Percentiles rank a stretch among this genome's conserved stretches.
Conservation (phyloP, 2,797 vertebrate genomes). For the Hyperoplus immaculatus region DNA sequence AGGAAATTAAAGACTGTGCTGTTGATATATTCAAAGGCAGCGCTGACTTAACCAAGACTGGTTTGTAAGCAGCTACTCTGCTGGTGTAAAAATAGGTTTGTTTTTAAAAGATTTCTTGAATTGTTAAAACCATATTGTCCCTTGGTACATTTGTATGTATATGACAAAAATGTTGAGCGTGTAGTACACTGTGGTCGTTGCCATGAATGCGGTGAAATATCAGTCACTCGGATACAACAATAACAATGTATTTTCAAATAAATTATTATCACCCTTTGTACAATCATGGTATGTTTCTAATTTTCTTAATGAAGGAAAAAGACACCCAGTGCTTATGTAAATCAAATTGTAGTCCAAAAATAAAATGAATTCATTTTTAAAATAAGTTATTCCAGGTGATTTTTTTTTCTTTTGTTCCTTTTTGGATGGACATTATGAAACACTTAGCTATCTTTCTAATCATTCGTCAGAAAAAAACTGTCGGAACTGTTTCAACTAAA, state of each 20-base stretch:
- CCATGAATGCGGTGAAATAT: background rate
- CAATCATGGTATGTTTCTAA: background rate
- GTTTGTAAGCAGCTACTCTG: background rate
- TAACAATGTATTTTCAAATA: slow-evolving; percentile 43
- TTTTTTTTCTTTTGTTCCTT: no score
- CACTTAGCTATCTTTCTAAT: background rate
- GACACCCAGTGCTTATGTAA: background rate
- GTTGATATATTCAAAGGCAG: background rate
- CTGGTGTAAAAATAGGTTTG: slow-evolving; percentile 26
- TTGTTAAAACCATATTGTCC: background rate
- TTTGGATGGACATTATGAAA: background rate
- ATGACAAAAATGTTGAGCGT: background rate
- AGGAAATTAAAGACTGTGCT: background rate
- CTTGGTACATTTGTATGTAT: slow-evolving; percentile 52
- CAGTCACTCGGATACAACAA: background rate
- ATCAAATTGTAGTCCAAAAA: background rate
- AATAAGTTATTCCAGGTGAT: background rate
- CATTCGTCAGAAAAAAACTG: background rate
- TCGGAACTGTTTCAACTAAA: no score
- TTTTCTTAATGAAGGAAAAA: background rate
- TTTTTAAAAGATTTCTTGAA: background rate
- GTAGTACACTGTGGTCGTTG: background rate
- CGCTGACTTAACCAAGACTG: background rate
- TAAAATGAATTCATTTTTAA: background rate
- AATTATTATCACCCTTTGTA: slow-evolving; percentile 50